A percentile compares a stretch with the other conserved stretches of the same genome.
Conservation (phyloP, 2,888 invertebrate genomes). For the Trachelus tabidus region DNA sequence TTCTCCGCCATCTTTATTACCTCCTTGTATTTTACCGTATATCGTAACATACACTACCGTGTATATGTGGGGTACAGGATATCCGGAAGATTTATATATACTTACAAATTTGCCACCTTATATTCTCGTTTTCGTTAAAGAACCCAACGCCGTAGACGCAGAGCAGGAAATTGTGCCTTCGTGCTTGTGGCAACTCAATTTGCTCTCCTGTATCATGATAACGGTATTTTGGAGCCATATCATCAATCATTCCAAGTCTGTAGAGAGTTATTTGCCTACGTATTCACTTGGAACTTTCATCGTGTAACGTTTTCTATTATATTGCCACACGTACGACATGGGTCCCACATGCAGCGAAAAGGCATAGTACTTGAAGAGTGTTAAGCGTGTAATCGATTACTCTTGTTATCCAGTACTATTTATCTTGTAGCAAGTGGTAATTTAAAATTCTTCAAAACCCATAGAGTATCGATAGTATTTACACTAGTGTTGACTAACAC, state of each 20-base stretch:
- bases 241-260: not conserved
- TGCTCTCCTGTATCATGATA: not conserved
- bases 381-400: not conserved
- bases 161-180: not conserved
- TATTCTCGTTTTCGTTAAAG: not conserved
- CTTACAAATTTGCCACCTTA: not conserved
- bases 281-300: not conserved
- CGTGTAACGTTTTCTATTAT: not conserved
- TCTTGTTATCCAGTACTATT: too few relatives aligned
- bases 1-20: not conserved
- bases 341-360: not conserved
- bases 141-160: not conserved
- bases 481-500: too few relatives aligned
- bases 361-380: not conserved
- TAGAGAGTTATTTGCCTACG: not conserved
- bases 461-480: too few relatives aligned
- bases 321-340: not conserved
- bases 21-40: not conserved
- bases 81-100: not conserved
- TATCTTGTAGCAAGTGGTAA: too few relatives aligned
- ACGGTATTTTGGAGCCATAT: not conserved
- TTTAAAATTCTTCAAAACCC: too few relatives aligned
- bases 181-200: not conserved
- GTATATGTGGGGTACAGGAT: not conserved
- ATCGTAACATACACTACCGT: not conserved